Percentiles rank a stretch among this genome's conserved stretches.
These are phyloP conservation scores for Lasaia peninsularis DNA, from an alignment of 1,140 invertebrate genomes.

Conservation along the genomic window DNA sequence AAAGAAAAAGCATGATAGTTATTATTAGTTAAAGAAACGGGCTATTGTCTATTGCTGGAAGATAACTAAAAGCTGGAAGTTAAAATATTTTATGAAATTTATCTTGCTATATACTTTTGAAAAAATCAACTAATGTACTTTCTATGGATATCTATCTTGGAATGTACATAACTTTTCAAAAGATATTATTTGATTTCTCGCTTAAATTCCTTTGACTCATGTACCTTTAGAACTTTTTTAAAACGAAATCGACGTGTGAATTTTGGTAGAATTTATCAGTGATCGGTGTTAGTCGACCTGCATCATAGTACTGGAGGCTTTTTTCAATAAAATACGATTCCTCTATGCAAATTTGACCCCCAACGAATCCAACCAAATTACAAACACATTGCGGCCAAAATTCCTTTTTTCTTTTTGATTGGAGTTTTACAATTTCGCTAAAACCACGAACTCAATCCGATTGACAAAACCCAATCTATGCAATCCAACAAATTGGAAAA, in stretches of 20 bases:
- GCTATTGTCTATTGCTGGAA: too few species aligned
- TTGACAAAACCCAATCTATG: slow-evolving; percentile 19
- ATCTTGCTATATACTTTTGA: too few species aligned
- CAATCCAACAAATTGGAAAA: slow-evolving; percentile 15
- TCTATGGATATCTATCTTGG: too few species aligned
- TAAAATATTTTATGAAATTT: too few species aligned
- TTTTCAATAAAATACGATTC: slow-evolving; percentile 11
- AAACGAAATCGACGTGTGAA: not conserved
- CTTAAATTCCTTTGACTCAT: too few species aligned
- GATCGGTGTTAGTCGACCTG: not conserved
- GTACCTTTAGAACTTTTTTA: too few species aligned
- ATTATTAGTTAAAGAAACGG: too few species aligned
- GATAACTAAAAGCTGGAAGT: too few species aligned
- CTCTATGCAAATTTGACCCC: not conserved
- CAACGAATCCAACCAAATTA: slow-evolving; percentile 5
- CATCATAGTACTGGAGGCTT: not conserved
- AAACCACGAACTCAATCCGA: slow-evolving; percentile 15
- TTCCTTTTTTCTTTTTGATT: slow-evolving; percentile 4
- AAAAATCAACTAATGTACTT: too few species aligned
- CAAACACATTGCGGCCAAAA: not conserved
- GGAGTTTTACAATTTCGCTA: slow-evolving; percentile 15
- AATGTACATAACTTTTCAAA: too few species aligned
- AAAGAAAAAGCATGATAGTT: too few species aligned
- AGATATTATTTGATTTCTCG: too few species aligned
- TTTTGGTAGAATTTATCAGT: not conserved